Evolutionary conservation across 2,888 invertebrate species (phyloP).

Genomic region (Marronus borbonicus): DNA sequence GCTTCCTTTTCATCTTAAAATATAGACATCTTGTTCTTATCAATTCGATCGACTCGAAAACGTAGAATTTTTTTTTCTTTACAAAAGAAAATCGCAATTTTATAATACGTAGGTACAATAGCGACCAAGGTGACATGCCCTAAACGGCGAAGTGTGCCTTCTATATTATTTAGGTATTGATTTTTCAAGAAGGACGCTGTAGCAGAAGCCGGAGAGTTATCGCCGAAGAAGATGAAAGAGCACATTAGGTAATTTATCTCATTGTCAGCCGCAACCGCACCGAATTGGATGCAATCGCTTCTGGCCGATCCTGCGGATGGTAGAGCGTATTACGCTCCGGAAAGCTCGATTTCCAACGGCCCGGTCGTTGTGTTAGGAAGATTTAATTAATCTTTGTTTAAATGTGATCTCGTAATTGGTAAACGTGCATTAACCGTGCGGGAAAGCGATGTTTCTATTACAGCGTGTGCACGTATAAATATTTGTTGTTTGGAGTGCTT

Average conservation of each 20-base stretch:
- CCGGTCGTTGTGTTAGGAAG: neutral
- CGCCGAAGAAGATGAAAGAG: constrained; percentile 13
- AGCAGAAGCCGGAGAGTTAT: constrained; percentile 7
- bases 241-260: constrained; percentile 24
- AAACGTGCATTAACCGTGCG: neutral
- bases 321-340: too few species aligned
- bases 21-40: too few species aligned
- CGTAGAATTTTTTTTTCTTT: too few species aligned
- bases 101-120: too few species aligned
- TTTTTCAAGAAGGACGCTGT: constrained; percentile 14
- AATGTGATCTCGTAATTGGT: constrained; percentile 3
- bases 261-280: constrained; percentile 4
- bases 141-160: constrained; percentile 4
- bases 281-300: constrained; percentile 9
- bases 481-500: too few species aligned
- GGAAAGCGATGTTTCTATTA: neutral
- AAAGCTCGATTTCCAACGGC: too few species aligned
- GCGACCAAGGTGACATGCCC: neutral
- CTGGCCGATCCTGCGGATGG: too few species aligned
- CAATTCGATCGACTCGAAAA: too few species aligned
- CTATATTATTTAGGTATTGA: constrained; percentile 26
- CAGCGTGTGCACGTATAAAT: neutral
- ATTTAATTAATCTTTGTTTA: constrained; percentile 14
- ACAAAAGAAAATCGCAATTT: too few species aligned
- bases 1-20: too few species aligned